Conservation (phyloP, 2,888 invertebrate species). For the Prosapia bicincta region DNA sequence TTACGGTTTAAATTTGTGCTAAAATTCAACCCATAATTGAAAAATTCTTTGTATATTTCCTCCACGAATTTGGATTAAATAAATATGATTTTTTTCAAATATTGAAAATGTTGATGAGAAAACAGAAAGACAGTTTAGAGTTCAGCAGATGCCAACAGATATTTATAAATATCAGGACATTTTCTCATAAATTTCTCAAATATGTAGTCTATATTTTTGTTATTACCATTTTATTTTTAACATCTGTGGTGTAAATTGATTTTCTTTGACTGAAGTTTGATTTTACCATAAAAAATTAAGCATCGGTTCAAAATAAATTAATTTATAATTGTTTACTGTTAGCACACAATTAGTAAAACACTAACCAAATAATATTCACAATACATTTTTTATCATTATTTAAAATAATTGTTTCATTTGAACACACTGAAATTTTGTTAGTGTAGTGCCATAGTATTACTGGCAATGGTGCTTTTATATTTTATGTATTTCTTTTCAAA, state of each 20-base stretch:
- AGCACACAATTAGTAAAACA: background rate
- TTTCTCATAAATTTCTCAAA: no score
- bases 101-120: no score
- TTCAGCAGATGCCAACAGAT: no score
- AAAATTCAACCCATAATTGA: background rate
- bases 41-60: background rate
- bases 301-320: background rate
- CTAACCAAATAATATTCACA: background rate
- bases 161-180: no score
- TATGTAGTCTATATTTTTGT: background rate
- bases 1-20: background rate
- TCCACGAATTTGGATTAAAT: background rate
- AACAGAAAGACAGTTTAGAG: background rate
- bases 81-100: no score
- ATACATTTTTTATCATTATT: background rate
- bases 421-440: background rate
- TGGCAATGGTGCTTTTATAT: background rate
- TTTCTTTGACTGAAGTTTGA: background rate
- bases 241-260: background rate
- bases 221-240: background rate
- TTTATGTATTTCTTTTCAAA: background rate
- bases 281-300: background rate
- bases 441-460: background rate
- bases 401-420: background rate
- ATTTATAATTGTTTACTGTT: background rate